Base-by-base conservation (phyloP, 2,888 invertebrate species). In the Cryptus viduatorius region DNA sequence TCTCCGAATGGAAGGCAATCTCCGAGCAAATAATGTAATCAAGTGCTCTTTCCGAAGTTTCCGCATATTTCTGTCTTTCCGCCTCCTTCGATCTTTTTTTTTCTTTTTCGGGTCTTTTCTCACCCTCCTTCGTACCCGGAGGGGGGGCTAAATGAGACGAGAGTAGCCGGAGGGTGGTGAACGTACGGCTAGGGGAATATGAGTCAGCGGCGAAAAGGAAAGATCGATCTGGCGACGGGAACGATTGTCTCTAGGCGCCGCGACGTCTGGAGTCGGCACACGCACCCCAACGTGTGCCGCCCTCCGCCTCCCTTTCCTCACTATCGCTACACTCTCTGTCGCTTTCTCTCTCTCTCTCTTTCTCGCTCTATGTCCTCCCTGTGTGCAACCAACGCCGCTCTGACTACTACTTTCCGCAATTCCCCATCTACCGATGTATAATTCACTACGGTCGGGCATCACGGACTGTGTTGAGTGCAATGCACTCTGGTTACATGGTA, bases 181-280 rank as follows among this genome's bases (percentile, higher is more conserved):
- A 75, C 71, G 73, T 53, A 50, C 31, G 76, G 80, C 48, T 53
- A 46, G 69, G 85, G 88, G 88, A 88, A 91, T 89, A 92, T 92
- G 92, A 92, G 90, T 93, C 92, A 93, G 91, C 88, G 89, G 88
- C 87, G 88, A 91, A 88, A 89, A 86, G 88, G 84, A 88, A 88
- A 88, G 91, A 93, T 93, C 93, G 93, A 93, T 93, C 91, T 91
- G 90, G 86, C 88, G 87, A 89, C 89, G 89, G 88, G 89, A 89
- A 91, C 90, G 91, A 92, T 92, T 91, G 92, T 92, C 90, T 90
- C 88, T 90, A 92, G 92, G 92, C 93, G 93, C 93, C 92, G 87
- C 90, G 91, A 93, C 91, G 94, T 94, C 94, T 93, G 89, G 89
- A 90, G 90, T 90, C 91, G 90, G 87, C 87, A 89, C 85, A 84